Percentiles rank a stretch among this genome's conserved stretches.
phyloP scores from a whole-genome alignment of 2,797 vertebrate genomes.

The Eulemur albifrons region DNA sequence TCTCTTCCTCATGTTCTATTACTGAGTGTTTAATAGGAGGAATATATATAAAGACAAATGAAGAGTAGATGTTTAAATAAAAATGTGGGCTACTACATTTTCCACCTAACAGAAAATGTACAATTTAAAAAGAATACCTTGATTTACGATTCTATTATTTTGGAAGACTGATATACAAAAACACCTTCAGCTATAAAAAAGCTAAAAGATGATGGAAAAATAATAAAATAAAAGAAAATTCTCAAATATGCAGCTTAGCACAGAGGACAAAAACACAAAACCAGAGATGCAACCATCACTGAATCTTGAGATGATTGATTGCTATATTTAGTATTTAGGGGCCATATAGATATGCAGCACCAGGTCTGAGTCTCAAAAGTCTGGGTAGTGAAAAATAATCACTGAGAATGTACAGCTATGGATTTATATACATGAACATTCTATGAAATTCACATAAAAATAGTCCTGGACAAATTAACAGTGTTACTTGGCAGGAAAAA shows the following conservation, averaged over 20 bases:
- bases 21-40: not conserved
- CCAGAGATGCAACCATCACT: rapidly evolving
- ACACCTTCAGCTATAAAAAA: rapidly evolving
- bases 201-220: not conserved
- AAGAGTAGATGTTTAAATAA: not conserved
- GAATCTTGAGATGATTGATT: not conserved
- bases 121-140: not conserved
- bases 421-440: not conserved
- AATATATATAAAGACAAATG: not conserved
- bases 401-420: not conserved
- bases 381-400: not conserved
- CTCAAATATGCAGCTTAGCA: not conserved
- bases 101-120: not conserved
- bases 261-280: not conserved
- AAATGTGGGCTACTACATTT: not conserved
- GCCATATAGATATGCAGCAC: rapidly evolving
- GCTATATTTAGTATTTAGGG: not conserved
- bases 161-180: not conserved
- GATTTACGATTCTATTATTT: not conserved
- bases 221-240: not conserved
- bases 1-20: not conserved
- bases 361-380: not conserved
- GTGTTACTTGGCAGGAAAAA: not conserved
- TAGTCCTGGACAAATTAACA: not conserved
- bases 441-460: not conserved